Evolutionary conservation across 2,797 vertebrate species (phyloP), one percentile per base, ranked within the genome.

Genomic region (Sus cebifrons): DNA sequence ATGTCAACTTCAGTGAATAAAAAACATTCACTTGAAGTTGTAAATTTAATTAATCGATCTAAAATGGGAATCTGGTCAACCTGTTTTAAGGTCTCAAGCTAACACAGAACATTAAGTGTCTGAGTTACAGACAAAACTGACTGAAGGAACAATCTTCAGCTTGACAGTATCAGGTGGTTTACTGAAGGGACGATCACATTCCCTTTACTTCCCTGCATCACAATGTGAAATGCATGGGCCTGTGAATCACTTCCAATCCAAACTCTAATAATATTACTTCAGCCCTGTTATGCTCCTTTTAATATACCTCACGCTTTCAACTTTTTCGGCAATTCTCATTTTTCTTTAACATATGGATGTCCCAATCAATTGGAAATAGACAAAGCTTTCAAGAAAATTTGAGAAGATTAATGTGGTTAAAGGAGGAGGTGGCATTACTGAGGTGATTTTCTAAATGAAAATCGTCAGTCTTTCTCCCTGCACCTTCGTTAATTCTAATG

Each of bases 361-460:
- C 88, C 89, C 73, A 97, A 96, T 96, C 94, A 91, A 93, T 25
- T 93, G 58, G 70, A 97, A 97, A 75, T 14, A 97, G 73, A 95
- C 65, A 25, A 95, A 67, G 32, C 58, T 92, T 96, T 93, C 91
- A 90, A 96, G 58, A 67, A 96, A 96, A 96, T 70, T 64, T 96
- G 40, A 96, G 95, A 96, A 97, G 97, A 98, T 97, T 91, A 96
- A 94, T 56, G 65, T 91, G 54, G 84, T 60, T 97, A 97, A 88
- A 97, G 95, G 77, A 96, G 71, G 74, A 71, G 94, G 40, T 97
- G 97, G 87, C 95, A 89, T 71, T 68, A 84, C 67, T 18, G 32
- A 77, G 75, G 79, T 3, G 4, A 77, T 71, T 94, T 81, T 82
- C 84, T 91, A 74, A 93, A 85, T 3, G 18, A 70, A 90, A 91